Base-by-base conservation (phyloP, 2,888 invertebrate genomes). In the Sthenelais limicola region DNA sequence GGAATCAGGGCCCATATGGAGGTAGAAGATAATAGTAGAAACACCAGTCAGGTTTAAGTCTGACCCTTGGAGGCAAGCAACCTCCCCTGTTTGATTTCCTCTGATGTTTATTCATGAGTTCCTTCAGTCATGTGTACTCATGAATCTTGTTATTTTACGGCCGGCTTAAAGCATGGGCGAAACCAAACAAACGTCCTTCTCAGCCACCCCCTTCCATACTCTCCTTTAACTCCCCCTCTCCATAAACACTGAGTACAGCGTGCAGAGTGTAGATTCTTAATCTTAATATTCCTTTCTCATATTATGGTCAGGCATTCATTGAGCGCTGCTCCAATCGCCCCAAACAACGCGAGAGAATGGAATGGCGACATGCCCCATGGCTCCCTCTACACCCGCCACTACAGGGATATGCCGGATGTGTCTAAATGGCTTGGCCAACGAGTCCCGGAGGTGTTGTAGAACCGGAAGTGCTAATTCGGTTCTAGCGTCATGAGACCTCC, bases 71-170 rank as follows among this genome's bases (percentile, higher is more conserved):
- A 35, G 38, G 7, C 15, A 26, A 38, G n/a, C 9, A 15, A 26
- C 24, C 28, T 38, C 21, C 62, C 21, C 62, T 35, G 43, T 62
- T 62, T 62, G 24, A 38, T 62, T 24, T 21, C 62, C 3, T 38
- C 32, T 9, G 62, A 35, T 62, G 62, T 62, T 62, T 62, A 62
- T 62, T 62, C 62, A 62, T 62, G 62, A 62, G 62, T 38, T 62
- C 15, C 35, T 26, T 35, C 62, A 43, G 35, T 62, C 62, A 43
- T 62, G 62, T 62, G 62, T 62, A 35, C 38, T 43, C 62, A 62
- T 62, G 62, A 35, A 35, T 35, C 43, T 62, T 62, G 38, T 24
- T 43, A 62, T 38, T 62, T 62, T 62, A 62, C 38, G 38, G 62
- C 21, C 38, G 62, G 15, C n/a, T 35, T 38, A 9, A 24, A 24